A percentile compares a stretch with the other conserved stretches of the same genome.
These are phyloP conservation scores for Ptilorrhoa leucosticta DNA, from an alignment of 2,113 vertebrate genomes.

Conservation along the genomic window DNA sequence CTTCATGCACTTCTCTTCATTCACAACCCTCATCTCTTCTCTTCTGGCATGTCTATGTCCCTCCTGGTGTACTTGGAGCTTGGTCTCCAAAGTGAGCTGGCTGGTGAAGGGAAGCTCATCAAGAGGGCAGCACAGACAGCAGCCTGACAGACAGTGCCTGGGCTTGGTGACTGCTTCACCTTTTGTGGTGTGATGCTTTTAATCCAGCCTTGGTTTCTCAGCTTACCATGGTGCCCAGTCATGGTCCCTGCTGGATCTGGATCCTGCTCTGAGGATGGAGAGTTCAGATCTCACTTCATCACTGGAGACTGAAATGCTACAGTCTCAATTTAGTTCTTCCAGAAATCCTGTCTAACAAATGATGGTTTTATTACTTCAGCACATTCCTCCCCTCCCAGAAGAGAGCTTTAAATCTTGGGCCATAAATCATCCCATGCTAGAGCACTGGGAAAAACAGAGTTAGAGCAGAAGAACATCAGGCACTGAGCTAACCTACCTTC, in stretches of 20 bases:
- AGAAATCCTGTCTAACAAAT: background rate
- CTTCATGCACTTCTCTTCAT: background rate
- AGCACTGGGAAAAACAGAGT: background rate
- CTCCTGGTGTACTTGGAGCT: background rate
- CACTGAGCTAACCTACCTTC: background rate
- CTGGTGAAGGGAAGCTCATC: background rate
- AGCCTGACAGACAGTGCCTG: background rate
- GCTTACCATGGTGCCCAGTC: fast-evolving
- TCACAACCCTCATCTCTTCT: background rate
- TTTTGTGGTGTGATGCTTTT: background rate
- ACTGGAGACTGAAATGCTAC: background rate
- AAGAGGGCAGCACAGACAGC: background rate
- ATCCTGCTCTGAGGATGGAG: background rate
- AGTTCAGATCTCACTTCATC: fast-evolving
- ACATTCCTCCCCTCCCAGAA: background rate
- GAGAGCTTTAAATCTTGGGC: background rate
- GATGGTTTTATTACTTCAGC: background rate
- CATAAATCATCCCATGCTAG: background rate
- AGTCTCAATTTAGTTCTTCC: background rate
- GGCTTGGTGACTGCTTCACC: background rate
- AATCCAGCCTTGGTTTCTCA: background rate
- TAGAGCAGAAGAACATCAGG: background rate
- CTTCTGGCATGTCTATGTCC: background rate
- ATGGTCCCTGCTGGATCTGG: background rate
- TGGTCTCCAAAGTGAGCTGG: background rate